phyloP scores from a whole-genome alignment of 2,888 invertebrate species.

The Harpagoxenus sublaevis region DNA sequence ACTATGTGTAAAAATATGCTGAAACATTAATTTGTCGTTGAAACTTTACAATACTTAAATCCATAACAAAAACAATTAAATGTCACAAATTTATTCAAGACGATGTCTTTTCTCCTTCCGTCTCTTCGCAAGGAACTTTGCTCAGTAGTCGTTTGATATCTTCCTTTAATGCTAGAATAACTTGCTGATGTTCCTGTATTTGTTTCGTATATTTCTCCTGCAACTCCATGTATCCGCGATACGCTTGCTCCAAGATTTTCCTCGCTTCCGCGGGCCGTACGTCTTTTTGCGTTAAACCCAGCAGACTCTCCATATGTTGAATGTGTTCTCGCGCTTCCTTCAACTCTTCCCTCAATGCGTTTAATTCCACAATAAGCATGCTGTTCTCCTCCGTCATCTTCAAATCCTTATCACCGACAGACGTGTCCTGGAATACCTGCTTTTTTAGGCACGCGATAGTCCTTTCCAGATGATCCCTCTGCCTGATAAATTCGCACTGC shows the following conservation, averaged over 20 bases:
- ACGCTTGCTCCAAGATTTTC: slow-evolving; percentile 89
- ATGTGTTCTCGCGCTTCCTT: slow-evolving; percentile 90
- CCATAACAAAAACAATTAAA: slow-evolving; percentile 5
- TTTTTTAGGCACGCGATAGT: slow-evolving; percentile 87
- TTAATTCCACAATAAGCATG: slow-evolving; percentile 92
- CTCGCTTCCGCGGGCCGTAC: slow-evolving; percentile 89
- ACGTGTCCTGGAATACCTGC: slow-evolving; percentile 82
- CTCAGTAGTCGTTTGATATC: slow-evolving; percentile 85
- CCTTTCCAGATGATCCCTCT: slow-evolving; percentile 93
- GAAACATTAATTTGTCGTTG: not conserved
- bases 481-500: slow-evolving; percentile 92
- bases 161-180: slow-evolving; percentile 86
- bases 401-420: slow-evolving; percentile 72
- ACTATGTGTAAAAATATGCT: not conserved
- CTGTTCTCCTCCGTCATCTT: slow-evolving; percentile 91
- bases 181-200: slow-evolving; percentile 85
- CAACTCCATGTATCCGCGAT: slow-evolving; percentile 89
- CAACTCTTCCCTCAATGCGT: slow-evolving; percentile 90
- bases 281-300: slow-evolving; percentile 89
- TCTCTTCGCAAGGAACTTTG: slow-evolving; percentile 68
- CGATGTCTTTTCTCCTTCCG: slow-evolving; percentile 32
- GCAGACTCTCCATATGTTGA: slow-evolving; percentile 91
- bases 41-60: not conserved
- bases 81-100: slow-evolving; percentile 33
- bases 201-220: slow-evolving; percentile 87